Base-by-base conservation (phyloP, 2,888 invertebrate genomes). In the Plagodis pulveraria region DNA sequence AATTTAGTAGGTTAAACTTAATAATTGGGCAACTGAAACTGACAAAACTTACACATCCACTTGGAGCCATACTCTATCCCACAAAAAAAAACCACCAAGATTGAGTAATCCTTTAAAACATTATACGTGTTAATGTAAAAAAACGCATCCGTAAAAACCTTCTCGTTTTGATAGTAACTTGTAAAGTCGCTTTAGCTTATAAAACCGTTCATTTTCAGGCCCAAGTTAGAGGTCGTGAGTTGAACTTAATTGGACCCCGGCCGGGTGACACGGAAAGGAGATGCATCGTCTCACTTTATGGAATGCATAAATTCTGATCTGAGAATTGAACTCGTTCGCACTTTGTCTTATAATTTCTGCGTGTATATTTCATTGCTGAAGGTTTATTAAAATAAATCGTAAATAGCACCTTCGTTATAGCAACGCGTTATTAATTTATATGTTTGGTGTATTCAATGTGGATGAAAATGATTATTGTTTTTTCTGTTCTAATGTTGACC, bases 221-320 rank as follows among this genome's bases (percentile, higher is more conserved):
- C 78, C 77, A 49, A 62, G 66, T 52, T 60, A 65, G 82, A 89
- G 91, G 91, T 91, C 91, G 91, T 91, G 91, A 89, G 91, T 84
- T 83, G 83, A 86, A 90, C 87, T 90, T 92, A 92, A 91, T 92
- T 92, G 91, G 90, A 83, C 84, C 84, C 83, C 80, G 86, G 86
- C 86, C 83, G 89, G 88, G 84, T 90, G 91, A 91, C 91, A 91
- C 85, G 87, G 86, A 85, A 83, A 87, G 87, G 89, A 90, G 91
- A 91, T 91, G 89, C 89, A 91, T 91, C 87, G 86, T 82, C 77
- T 76, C 74, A 77, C 80, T 81, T 81, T 89, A 87, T 84, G 83
- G 82, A 86, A 89, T 84, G 85, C 90, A 90, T 90, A 91, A 90
- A 89, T 91, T 89, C 84, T 77, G 74, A 83, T 77, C 71, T 72